phyloP scores from a whole-genome alignment of 2,797 vertebrate species.

The Sebastes alutus region DNA sequence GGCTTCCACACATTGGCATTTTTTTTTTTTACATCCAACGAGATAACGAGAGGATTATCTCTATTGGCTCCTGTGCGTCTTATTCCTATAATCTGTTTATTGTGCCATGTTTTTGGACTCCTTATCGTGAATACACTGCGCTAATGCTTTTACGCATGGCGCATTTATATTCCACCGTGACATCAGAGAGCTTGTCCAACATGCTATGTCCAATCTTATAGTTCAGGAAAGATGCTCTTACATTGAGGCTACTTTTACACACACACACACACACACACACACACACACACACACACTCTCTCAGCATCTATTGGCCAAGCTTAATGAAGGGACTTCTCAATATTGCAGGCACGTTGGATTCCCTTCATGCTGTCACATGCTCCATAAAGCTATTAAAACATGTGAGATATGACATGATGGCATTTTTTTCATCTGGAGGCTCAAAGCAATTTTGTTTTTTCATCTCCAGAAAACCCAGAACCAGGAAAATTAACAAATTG shows the following conservation, averaged over 20 bases:
- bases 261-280: slow-evolving; percentile 3
- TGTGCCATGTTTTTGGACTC: slow-evolving; percentile 60
- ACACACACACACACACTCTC: slow-evolving; percentile 3
- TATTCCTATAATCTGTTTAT: slow-evolving; percentile 55
- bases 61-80: slow-evolving; percentile 52
- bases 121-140: slow-evolving; percentile 53
- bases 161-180: slow-evolving; percentile 53
- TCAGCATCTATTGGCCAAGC: slow-evolving; percentile 13
- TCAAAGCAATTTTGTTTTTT: slow-evolving; percentile 19
- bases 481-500: slow-evolving; percentile 15
- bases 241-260: slow-evolving; percentile 7
- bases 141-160: slow-evolving; percentile 71
- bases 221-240: background rate
- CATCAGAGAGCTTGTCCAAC: slow-evolving; percentile 35
- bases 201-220: slow-evolving; percentile 21
- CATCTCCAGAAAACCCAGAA: background rate
- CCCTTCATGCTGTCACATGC: slow-evolving; percentile 50
- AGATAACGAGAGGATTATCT: slow-evolving; percentile 73
- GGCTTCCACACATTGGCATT: slow-evolving; percentile 66
- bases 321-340: slow-evolving; percentile 60
- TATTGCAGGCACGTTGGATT: slow-evolving; percentile 62
- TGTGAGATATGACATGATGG: slow-evolving; percentile 30
- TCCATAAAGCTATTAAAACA: slow-evolving; percentile 45
- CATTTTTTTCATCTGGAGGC: slow-evolving; percentile 13
- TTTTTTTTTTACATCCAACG: slow-evolving; percentile 52